Conservation (phyloP, 2,888 invertebrate species). For the Polydrusus tereticollis region DNA sequence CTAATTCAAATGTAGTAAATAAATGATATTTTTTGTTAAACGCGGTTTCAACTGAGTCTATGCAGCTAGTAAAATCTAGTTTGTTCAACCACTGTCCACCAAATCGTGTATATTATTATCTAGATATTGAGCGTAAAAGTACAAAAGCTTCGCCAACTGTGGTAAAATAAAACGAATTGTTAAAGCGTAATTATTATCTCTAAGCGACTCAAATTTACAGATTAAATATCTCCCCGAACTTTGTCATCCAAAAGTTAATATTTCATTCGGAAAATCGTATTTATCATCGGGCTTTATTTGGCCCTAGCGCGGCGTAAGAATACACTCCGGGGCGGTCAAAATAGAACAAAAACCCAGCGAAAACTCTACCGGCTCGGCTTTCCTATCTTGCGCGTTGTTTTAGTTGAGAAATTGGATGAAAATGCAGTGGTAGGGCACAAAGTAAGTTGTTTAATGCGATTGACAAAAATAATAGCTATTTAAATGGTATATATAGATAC, state of each 20-base stretch:
- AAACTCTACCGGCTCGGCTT: constrained; percentile 15
- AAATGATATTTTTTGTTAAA: too few species aligned
- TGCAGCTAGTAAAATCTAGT: too few species aligned
- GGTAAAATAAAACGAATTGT: neutral
- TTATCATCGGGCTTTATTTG: constrained; percentile 17
- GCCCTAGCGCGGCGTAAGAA: neutral
- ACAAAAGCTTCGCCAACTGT: too few species aligned
- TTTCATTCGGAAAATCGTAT: constrained; percentile 29
- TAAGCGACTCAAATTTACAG: neutral
- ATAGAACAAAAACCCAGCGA: constrained; percentile 17
- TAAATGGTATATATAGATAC: too few species aligned
- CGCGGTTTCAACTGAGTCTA: too few species aligned
- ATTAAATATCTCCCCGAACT: constrained; percentile 26
- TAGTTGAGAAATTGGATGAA: constrained; percentile 18
- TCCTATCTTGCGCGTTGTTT: constrained; percentile 35
- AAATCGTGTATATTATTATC: too few species aligned
- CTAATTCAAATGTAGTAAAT: too few species aligned
- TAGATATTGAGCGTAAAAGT: too few species aligned
- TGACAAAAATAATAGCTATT: too few species aligned
- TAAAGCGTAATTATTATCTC: neutral
- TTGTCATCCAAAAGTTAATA: constrained; percentile 34
- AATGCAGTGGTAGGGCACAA: constrained; percentile 5
- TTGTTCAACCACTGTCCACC: too few species aligned
- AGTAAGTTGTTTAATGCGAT: neutral
- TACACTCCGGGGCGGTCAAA: constrained; percentile 13